A percentile compares a stretch with the other conserved stretches of the same genome.
phyloP scores from a whole-genome alignment of 1,140 invertebrate species.

The Bombus sibiricus region DNA sequence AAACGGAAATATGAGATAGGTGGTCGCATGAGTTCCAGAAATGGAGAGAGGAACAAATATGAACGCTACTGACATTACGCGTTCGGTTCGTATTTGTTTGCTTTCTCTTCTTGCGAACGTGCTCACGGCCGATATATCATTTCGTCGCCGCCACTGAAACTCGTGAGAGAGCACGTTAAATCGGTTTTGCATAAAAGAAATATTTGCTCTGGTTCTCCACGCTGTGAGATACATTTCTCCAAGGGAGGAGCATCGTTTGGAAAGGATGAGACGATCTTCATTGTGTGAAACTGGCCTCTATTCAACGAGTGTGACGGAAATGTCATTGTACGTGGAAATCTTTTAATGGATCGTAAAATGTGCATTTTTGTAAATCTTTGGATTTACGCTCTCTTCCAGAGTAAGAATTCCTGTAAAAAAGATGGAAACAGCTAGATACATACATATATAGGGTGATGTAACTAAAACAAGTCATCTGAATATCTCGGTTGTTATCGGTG shows the following conservation, averaged over 20 bases:
- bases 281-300: background rate
- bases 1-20: conserved; percentile 43
- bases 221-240: background rate
- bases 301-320: background rate
- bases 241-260: background rate
- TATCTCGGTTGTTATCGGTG: too few species aligned
- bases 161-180: conserved; percentile 14
- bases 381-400: background rate
- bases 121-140: conserved; percentile 22
- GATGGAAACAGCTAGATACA: too few species aligned
- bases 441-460: too few species aligned
- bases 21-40: background rate
- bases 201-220: conserved; percentile 24
- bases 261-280: background rate
- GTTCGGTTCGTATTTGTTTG: conserved; percentile 24
- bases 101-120: conserved; percentile 31
- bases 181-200: conserved; percentile 45
- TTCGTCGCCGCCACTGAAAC: conserved; percentile 21
- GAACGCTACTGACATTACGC: conserved; percentile 21
- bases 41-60: conserved; percentile 26
- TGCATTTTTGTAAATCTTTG: background rate
- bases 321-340: background rate
- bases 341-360: background rate
- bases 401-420: too few species aligned
- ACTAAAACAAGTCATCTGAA: too few species aligned